Evolutionary conservation across 2,888 invertebrate genomes (phyloP), one percentile per base, ranked within the genome.

Genomic region (Drosophila crucigera): DNA sequence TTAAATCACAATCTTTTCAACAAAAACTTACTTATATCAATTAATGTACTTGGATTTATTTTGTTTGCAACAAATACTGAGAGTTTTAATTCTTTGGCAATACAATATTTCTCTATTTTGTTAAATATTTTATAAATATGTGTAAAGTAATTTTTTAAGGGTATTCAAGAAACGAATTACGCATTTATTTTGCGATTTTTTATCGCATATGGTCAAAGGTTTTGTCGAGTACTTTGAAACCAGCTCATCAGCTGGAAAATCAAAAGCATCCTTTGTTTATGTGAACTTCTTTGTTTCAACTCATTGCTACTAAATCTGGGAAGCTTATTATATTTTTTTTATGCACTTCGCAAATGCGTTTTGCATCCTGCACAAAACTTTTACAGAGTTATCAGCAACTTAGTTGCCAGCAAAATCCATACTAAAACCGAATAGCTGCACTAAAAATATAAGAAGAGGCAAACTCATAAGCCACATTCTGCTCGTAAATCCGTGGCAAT

Each of bases 121-220:
- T 16, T 7, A 22, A 22, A 47, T 16, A 47, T 47, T 22, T 9
- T 25, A 16, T 47, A 16, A 9, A 22, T 7, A 25, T 28, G 2
- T 28, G 10, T 35, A 14, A 11, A 35, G 3, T 19, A 14, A 39
- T 14, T n/a, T 39, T 47, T 25, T 19, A 35, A 43, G 59, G 16
- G 59, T 66, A 67, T 72, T 41, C 10, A 28, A 6, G 22, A n/a
- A 56, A 9, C 1, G 19, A 9, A 9, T 19, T 25, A n/a, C n/a
- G 14, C 56, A 22, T 16, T 22, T 28, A 11, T 6, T 25, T 47
- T 10, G 3, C 14, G 19, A 30, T 39, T 69, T 70, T 85, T 88
- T 68, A 60, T 73, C 85, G 69, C 91, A 91, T 91, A 91, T 91
- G 91, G 88, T 84, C 90, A 84, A 84, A 91, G 74, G 73, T 62